Evolutionary conservation across 2,113 vertebrate species (phyloP), one percentile per base, ranked within the genome.

Genomic region (Vidua macroura): DNA sequence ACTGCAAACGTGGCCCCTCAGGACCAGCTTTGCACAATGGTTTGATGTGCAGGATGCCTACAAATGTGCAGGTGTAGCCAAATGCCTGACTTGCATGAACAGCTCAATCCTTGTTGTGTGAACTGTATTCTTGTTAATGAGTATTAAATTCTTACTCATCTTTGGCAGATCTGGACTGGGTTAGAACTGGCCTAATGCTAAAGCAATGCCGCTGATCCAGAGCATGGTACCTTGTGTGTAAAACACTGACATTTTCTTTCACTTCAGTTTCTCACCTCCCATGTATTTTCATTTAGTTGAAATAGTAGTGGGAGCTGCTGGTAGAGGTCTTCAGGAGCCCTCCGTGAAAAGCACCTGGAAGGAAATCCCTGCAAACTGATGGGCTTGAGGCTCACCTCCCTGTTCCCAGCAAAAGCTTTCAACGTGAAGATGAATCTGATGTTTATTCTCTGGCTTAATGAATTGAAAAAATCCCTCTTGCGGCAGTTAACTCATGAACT

Each of bases 1-100:
- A 4, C 30, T 51, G 58, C 48, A 44, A 46, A 48, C 0, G 1
- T 51, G 59, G 35, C 43, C 74, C 37, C 39, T 72, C 2, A 5
- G 67, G 83, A 39, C 24, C 2, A 7, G 56, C 49, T 63, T 39
- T 51, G 33, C 35, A 12, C 41, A 7, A 1, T 1, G 0, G 5
- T 59, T 43, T 22, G 79, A 11, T 7, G 4, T 83, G 56, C 55
- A 60, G 64, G 68, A 39, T 5, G 31, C 41, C 75, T 9, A 1
- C 4, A 31, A 59, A 23, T 23, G 60, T 0, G 52, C 0, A 12
- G 8, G 24, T 15, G 46, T 30, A 30, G 18, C 20, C 70, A 9
- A 51, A 51, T 23, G 56, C 25, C 33, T 44, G 64, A 15, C 39
- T 77, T 67, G 52, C 33, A 8, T 0, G 22, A 41, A 14, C 58